Evolutionary conservation across 2,888 invertebrate genomes (phyloP).

Genomic region (Epirrita christyi): DNA sequence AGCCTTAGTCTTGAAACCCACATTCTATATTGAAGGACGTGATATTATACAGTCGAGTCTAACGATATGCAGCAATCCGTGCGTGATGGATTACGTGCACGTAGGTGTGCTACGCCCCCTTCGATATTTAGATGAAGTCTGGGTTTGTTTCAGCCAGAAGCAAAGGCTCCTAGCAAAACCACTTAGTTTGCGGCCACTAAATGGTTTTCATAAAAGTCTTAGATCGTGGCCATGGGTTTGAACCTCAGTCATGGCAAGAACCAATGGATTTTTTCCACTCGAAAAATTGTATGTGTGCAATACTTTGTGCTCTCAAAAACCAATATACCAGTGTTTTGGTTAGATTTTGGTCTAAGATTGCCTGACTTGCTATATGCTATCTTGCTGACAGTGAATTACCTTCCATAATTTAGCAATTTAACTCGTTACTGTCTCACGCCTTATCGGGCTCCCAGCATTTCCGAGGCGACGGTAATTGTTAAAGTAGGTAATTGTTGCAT

Average conservation of each 20-base stretch:
- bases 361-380: not conserved
- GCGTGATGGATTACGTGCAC: constrained; percentile 8
- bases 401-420: constrained; percentile 43
- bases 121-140: not conserved
- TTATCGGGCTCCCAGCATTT: constrained; percentile 47
- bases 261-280: too few species aligned
- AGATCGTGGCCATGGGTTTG: too few species aligned
- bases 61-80: constrained; percentile 7
- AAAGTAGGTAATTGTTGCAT: constrained; percentile 40
- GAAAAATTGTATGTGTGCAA: too few species aligned
- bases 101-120: constrained; percentile 2
- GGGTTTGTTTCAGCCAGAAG: too few species aligned
- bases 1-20: not conserved
- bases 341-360: too few species aligned
- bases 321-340: too few species aligned
- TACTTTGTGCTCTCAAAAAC: too few species aligned
- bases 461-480: constrained; percentile 40
- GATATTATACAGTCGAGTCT: constrained; percentile 4
- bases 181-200: too few species aligned
- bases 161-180: too few species aligned
- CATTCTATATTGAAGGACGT: not conserved
- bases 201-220: too few species aligned
- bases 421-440: constrained; percentile 46
- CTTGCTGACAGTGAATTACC: constrained; percentile 33
- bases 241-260: too few species aligned